These are phyloP conservation scores for Drosophila truncata DNA, from an alignment of 1,140 invertebrate species.

Conservation along the genomic window DNA sequence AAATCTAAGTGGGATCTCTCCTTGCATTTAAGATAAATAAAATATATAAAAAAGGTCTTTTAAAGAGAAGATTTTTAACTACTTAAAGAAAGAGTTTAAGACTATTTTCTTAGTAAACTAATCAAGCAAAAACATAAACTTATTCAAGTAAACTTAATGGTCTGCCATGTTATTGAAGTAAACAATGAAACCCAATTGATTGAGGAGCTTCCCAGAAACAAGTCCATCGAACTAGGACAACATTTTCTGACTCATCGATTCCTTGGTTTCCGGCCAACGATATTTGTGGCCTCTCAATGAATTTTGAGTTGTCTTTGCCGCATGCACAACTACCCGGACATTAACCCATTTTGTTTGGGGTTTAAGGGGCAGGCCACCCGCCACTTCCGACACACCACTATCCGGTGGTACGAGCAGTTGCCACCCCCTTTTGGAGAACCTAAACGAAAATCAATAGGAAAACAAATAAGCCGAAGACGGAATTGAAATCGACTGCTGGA, in stretches of 20 bases:
- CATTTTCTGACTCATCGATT: constrained; percentile 36
- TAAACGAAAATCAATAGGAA: constrained; percentile 74
- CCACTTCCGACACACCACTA: constrained; percentile 16
- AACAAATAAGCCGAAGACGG: constrained; percentile 45
- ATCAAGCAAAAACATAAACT: constrained; percentile 17
- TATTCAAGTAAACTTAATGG: constrained; percentile 11
- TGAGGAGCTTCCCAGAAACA: constrained; percentile 8
- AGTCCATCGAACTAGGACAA: constrained; percentile 26
- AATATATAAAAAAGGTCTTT: neutral
- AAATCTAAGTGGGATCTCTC: neutral
- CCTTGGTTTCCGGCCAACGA: constrained; percentile 31
- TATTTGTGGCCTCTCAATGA: constrained; percentile 36
- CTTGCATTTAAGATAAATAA: neutral
- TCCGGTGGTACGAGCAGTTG: neutral
- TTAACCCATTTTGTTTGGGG: constrained; percentile 44
- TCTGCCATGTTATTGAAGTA: neutral
- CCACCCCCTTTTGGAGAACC: constrained; percentile 3
- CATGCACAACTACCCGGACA: constrained; percentile 40
- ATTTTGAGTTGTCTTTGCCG: constrained; percentile 45
- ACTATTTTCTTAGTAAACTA: neutral
- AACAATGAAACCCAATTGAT: constrained; percentile 40
- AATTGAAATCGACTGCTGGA: constrained; percentile 35
- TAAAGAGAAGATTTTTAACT: neutral
- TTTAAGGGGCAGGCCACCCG: neutral
- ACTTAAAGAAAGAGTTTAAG: neutral